Base-by-base conservation (phyloP, 2,113 vertebrate genomes). In the Promerops cafer region DNA sequence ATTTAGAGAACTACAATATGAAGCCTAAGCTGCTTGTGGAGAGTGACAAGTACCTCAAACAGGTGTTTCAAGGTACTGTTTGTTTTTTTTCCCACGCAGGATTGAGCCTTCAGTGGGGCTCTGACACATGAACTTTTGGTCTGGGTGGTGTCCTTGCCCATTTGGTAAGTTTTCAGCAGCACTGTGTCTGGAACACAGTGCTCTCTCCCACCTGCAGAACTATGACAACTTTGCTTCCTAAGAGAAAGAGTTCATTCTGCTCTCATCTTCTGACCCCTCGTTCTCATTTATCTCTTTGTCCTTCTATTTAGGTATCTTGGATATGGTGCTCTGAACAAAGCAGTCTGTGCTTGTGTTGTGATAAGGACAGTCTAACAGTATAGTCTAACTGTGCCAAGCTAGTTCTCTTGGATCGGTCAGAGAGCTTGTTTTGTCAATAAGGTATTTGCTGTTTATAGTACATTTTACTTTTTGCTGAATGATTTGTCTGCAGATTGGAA, bases 361-460 rank as follows among this genome's bases (percentile, higher is more conserved):
- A 92, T 94, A 93, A 88, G 0, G 1, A 33, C 15, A 90, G 33
- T 52, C 60, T 92, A 83, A 70, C n/a, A 50, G 59, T 77, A 27
- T 26, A 86, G 42, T 50, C 63, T 89, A 86, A 66, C 17, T 37
- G 44, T 92, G 85, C 82, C 85, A 92, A 83, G 64, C 23, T 56
- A 71, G 72, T 75, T 89, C 83, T 84, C 69, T 52, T 50, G 69
- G 59, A 68, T 71, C 28, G 2, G 52, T 60, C 66, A 74, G 54
- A 40, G 39, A 64, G 30, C 80, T 77, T 95, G 60, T 96, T 97
- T 94, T 90, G 82, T 80, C 82, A 83, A 54, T 75, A 93, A 75
- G 37, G 13, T 75, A 61, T 59, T 92, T 78, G 52, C 23, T 94
- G 90, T 74, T 92, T 87, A 78, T 30, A 75, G 52, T 83, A 85